These are phyloP conservation scores for Drosophila rellima DNA, from an alignment of 2,888 invertebrate genomes.

Conservation along the genomic window DNA sequence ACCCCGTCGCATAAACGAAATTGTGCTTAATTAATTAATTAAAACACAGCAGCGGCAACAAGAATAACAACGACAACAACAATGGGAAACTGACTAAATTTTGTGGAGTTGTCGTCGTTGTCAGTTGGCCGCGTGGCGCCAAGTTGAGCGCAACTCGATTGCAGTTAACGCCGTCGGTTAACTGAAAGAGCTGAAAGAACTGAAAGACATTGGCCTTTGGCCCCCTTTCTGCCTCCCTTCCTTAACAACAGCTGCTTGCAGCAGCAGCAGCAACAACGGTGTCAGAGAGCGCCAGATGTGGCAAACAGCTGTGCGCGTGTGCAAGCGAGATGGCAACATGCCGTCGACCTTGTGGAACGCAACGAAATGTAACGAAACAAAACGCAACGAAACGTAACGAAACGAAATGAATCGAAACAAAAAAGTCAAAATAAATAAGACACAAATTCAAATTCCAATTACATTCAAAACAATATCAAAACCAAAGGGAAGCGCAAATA, in stretches of 20 bases:
- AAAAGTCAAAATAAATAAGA: constrained; percentile 32
- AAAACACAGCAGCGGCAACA: constrained; percentile 43
- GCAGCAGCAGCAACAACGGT: constrained; percentile 24
- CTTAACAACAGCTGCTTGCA: constrained; percentile 63
- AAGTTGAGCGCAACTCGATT: constrained; percentile 62
- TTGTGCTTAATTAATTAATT: constrained; percentile 76
- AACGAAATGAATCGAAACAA: constrained; percentile 38
- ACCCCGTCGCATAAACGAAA: constrained; percentile 47
- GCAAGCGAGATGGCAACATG: constrained; percentile 52
- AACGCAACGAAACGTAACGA: constrained; percentile 29
- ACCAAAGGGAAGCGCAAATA: neutral
- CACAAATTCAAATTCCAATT: constrained; percentile 23
- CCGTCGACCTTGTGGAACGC: constrained; percentile 59
- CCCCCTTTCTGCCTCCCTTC: neutral
- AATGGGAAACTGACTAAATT: constrained; percentile 11
- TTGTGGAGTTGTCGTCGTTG: constrained; percentile 24
- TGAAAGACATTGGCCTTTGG: constrained; percentile 13
- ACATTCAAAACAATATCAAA: constrained; percentile 13
- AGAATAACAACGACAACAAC: constrained; percentile 1
- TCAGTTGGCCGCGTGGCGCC: constrained; percentile 71
- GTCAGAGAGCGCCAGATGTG: constrained; percentile 52
- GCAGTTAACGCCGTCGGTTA: constrained; percentile 39
- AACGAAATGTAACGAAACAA: constrained; percentile 33
- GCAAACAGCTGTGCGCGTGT: constrained; percentile 51
- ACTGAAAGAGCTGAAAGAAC: neutral